Base-by-base conservation (phyloP, 2,797 vertebrate genomes). In the Sebastolobus alascanus region DNA sequence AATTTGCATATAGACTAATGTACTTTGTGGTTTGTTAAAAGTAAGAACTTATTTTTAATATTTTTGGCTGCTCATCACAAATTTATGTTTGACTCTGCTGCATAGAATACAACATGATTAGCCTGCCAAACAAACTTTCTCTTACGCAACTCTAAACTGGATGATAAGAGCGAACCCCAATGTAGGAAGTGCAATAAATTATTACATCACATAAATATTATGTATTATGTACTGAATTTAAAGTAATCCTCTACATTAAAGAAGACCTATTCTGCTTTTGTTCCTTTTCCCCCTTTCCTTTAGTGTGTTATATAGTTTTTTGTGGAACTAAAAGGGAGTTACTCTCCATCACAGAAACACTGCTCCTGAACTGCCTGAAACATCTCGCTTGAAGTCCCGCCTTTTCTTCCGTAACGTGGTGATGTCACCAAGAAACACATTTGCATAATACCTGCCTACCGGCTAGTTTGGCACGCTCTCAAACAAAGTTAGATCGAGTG, bases 1-100 rank as follows among this genome's bases (percentile, higher is more conserved):
- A 35, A 35, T 84, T 80, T 79, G 63, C 65, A 81, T 56, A 31
- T 52, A 43, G n/a, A 65, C 38, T 35, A 27, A 77, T 69, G 35
- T 29, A 40, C 50, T 79, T 11, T 69, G 67, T 82, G 65, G 22
- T 74, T 73, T 37, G 13, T 50, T 73, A 55, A 37, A 38, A 75
- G 27, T 58, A 60, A 64, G 27, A 43, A 29, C 12, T 56, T 58
- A 11, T 29, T 68, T 82, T 66, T 59, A 60, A 79, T 73, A 50
- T 63, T 59, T 73, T 75, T 71, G 1, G 8, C n/a, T 27, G 46
- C 37, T 50, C 10, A 55, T 64, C 29, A 76, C 5, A 68, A 60
- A 52, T 52, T 2, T 52, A 52, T 52, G 50, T 52, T 22, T 52
- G 20, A 52, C 18, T 73, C 22, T 3, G 40, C 46, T 66, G 18